phyloP scores from a whole-genome alignment of 2,888 invertebrate genomes.

The Hoplodrina blanda region DNA sequence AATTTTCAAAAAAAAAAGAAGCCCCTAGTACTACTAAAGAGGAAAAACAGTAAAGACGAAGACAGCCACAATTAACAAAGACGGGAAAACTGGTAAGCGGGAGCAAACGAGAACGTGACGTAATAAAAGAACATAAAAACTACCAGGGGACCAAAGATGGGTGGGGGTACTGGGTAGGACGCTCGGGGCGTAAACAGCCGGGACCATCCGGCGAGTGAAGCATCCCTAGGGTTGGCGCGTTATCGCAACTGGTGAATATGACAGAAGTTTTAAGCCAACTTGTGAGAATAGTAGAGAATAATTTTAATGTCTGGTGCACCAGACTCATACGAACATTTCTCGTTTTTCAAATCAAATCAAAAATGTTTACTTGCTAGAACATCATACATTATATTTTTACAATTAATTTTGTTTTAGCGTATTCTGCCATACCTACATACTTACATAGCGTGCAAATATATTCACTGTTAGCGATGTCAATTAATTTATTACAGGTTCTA shows the following conservation, averaged over 20 bases:
- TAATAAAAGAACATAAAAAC: slow-evolving; percentile 70
- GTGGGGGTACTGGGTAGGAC: slow-evolving; percentile 56
- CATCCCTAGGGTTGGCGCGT: slow-evolving; percentile 48
- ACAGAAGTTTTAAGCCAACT: slow-evolving; percentile 39
- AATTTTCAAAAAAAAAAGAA: slow-evolving; percentile 32
- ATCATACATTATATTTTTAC: too few species aligned
- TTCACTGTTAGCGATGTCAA: too few species aligned
- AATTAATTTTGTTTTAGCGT: too few species aligned
- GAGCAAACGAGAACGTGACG: slow-evolving; percentile 69
- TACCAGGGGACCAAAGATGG: slow-evolving; percentile 62
- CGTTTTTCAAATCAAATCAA: too few species aligned
- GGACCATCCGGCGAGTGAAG: slow-evolving; percentile 63
- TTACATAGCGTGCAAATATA: too few species aligned
- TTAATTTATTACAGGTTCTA: too few species aligned
- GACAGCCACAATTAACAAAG: slow-evolving; percentile 73
- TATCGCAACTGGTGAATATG: slow-evolving; percentile 2
- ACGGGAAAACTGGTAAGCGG: slow-evolving; percentile 67
- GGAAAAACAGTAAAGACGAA: slow-evolving; percentile 67
- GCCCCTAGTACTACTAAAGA: slow-evolving; percentile 40
- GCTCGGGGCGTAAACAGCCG: slow-evolving; percentile 68
- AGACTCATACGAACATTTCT: too few species aligned
- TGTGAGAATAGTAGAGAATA: neutral
- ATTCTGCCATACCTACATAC: too few species aligned
- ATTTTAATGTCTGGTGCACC: too few species aligned
- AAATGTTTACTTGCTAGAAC: too few species aligned